These are phyloP conservation scores for Cataglyphis albicans DNA, from an alignment of 2,888 invertebrate species.

Conservation along the genomic window DNA sequence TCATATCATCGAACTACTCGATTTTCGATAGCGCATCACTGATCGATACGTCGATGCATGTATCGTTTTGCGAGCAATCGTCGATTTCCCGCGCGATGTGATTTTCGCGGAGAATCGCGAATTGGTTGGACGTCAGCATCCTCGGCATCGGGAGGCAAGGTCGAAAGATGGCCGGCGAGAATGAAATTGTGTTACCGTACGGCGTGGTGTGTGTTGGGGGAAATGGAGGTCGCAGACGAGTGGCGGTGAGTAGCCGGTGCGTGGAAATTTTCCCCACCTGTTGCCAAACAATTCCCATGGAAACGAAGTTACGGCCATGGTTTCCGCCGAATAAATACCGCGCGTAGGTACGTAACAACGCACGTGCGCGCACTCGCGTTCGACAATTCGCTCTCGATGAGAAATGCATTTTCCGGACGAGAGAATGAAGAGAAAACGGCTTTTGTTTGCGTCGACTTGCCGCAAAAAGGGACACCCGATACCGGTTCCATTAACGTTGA, in stretches of 20 bases:
- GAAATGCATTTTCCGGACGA: constrained; percentile 39
- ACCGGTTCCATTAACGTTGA: constrained; percentile 21
- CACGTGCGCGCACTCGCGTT: constrained; percentile 7
- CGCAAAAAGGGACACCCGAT: constrained; percentile 42
- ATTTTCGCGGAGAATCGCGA: constrained; percentile 45
- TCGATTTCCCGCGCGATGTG: constrained; percentile 35
- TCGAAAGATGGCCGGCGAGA: constrained; percentile 55
- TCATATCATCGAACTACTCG: not conserved
- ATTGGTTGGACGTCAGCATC: constrained; percentile 33
- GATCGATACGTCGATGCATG: constrained; percentile 22
- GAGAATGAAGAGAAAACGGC: constrained; percentile 48
- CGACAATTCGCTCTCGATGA: constrained; percentile 38
- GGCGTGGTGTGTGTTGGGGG: not conserved
- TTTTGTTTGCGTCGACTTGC: constrained; percentile 34
- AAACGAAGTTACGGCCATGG: constrained; percentile 83
- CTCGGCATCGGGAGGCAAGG: constrained; percentile 38
- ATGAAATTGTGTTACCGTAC: constrained; percentile 48
- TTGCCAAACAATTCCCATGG: constrained; percentile 85
- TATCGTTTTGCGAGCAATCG: constrained; percentile 14
- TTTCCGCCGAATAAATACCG: constrained; percentile 74
- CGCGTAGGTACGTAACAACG: constrained; percentile 46
- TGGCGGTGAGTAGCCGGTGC: constrained; percentile 72
- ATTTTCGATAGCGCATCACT: not conserved
- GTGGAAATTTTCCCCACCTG: constrained; percentile 85
- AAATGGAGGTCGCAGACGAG: constrained; percentile 31